These are phyloP conservation scores for Bungarus multicinctus DNA, from an alignment of 2,113 vertebrate genomes.

Conservation along the genomic window DNA sequence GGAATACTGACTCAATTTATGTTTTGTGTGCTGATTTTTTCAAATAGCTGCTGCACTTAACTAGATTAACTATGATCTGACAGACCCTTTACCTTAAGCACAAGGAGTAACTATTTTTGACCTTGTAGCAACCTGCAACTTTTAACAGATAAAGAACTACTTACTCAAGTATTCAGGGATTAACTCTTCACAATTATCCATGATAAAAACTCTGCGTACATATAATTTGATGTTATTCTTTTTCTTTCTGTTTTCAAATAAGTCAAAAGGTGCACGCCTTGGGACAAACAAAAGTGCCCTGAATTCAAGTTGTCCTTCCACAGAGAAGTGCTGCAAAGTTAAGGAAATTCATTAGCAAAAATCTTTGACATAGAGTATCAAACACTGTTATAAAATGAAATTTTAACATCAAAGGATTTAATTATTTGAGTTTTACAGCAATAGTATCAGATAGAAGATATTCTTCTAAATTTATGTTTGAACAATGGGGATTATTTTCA, in stretches of 20 bases:
- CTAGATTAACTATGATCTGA: neutral
- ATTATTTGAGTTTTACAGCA: neutral
- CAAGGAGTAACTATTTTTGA: neutral
- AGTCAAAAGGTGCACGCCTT: conserved; percentile 88
- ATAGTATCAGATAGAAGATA: neutral
- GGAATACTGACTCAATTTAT: neutral
- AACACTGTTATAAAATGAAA: neutral
- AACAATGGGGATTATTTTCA: neutral
- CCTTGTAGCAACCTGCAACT: neutral
- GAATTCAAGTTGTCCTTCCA: conserved; percentile 96
- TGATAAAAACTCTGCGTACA: conserved; percentile 96
- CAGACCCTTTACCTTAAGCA: neutral
- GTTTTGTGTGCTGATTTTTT: neutral
- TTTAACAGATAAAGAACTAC: conserved; percentile 51
- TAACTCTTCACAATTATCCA: conserved; percentile 96
- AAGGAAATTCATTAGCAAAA: neutral
- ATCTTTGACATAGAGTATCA: neutral
- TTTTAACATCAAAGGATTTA: neutral
- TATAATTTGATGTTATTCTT: conserved; percentile 97
- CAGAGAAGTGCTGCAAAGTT: conserved; percentile 88
- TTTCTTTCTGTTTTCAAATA: conserved; percentile 95
- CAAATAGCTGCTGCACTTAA: neutral
- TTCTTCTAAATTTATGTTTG: neutral
- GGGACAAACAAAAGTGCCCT: conserved; percentile 91
- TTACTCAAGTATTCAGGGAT: conserved; percentile 96